phyloP scores from a whole-genome alignment of 2,113 vertebrate species.

The Butorides virescens region DNA sequence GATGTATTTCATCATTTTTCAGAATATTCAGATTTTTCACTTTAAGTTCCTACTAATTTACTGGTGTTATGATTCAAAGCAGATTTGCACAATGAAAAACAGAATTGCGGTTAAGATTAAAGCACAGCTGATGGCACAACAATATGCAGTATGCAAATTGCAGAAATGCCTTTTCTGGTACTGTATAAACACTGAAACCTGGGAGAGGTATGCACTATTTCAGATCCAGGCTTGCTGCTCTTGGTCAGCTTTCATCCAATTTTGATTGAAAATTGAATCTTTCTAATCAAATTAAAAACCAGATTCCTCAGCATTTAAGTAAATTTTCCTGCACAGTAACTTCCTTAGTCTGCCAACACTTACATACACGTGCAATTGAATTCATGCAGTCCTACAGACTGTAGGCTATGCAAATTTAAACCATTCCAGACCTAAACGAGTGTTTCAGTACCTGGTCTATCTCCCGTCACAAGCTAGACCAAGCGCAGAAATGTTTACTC shows the following conservation, averaged over 20 bases:
- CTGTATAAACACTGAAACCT: not conserved
- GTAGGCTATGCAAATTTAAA: not conserved
- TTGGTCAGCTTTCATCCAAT: not conserved
- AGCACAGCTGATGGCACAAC: not conserved
- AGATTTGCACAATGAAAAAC: not conserved
- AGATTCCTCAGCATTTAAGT: not conserved
- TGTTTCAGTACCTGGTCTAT: not conserved
- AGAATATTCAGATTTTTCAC: not conserved
- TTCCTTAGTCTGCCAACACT: not conserved
- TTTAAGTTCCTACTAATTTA: not conserved
- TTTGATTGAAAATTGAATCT: not conserved
- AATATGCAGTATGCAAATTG: not conserved
- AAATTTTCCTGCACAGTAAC: not conserved
- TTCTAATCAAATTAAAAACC: not conserved
- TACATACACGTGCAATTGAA: not conserved
- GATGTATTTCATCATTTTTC: not conserved
- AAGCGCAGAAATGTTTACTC: constrained; percentile 51
- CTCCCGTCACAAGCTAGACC: not conserved
- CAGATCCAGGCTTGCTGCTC: not conserved
- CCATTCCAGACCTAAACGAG: not conserved
- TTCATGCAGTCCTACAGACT: not conserved
- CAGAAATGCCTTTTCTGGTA: not conserved
- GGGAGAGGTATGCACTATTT: not conserved
- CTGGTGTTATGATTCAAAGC: not conserved
- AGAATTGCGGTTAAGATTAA: not conserved